Percentiles rank a stretch among this genome's conserved stretches.
Conservation (phyloP, 2,888 invertebrate genomes). For the Emmelina monodactyla region DNA sequence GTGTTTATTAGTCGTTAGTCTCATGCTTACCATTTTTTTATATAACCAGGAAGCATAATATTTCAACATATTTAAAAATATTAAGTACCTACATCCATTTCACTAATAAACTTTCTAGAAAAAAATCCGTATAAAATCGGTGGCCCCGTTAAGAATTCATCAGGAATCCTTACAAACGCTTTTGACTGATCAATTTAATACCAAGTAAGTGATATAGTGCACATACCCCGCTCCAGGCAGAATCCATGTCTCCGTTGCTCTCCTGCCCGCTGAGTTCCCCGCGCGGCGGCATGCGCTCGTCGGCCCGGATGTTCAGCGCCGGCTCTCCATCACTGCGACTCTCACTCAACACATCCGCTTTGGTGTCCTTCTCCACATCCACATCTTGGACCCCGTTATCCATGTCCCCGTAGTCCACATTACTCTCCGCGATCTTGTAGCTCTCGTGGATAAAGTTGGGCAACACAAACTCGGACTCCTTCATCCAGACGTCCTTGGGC, state of each 20-base stretch:
- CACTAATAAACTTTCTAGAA: no score
- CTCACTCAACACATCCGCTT: conserved; percentile 45
- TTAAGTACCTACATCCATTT: no score
- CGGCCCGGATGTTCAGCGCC: conserved; percentile 77
- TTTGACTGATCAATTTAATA: no score
- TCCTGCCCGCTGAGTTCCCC: conserved; percentile 89
- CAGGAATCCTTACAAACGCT: no score
- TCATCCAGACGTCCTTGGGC: conserved; percentile 51
- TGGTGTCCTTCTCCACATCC: conserved; percentile 36
- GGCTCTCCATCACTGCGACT: conserved; percentile 37
- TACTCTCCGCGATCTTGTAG: conserved; percentile 49
- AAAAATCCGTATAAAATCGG: no score
- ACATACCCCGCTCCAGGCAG: conserved; percentile 77
- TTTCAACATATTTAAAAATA: no score
- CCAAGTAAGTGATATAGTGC: conserved; percentile 1
- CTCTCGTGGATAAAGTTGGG: conserved; percentile 57
- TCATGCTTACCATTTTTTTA: no score
- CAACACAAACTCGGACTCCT: conserved; percentile 48
- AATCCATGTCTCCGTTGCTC: conserved; percentile 82
- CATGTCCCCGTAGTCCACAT: conserved; percentile 36
- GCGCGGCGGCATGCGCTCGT: conserved; percentile 87
- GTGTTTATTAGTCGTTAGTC: no score
- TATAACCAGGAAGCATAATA: no score
- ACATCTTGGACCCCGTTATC: conserved; percentile 21
- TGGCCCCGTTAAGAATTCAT: no score